Evolutionary conservation across 1,140 invertebrate species (phyloP), one percentile per base, ranked within the genome.

Genomic region (Drosophila virilis): DNA sequence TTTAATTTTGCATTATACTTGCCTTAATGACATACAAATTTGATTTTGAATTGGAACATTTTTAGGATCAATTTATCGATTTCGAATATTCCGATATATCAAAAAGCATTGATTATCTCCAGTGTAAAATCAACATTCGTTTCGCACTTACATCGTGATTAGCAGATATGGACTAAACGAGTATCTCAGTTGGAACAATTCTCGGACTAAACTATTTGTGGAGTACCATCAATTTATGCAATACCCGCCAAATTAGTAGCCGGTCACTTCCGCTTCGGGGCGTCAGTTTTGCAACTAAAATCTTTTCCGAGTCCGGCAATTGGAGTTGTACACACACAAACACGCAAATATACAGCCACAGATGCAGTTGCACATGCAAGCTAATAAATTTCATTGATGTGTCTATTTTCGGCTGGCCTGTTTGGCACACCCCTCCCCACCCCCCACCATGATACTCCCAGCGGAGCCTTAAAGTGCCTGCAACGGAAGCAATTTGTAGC

Each of bases 331-430:
- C n/a, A 74, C 67, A 61, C 40, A 78, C 37, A 64, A 43, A 65
- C 62, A 80, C 40, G 76, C 37, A 64, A 43, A 65, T 59, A 80
- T 38, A 57, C 32, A 57, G 45, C 35, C 12, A 4, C 66, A 79
- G 72, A 68, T 90, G 82, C 74, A 85, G 75, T 90, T 89, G 88
- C 78, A 91, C 88, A 91, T 91, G 88, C 88, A 84, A 91, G 78
- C 88, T 91, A 88, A 91, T 91, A 91, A 91, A 91, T 91, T 91
- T 91, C 68, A 91, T 91, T 91, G 88, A 91, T 91, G 88, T 91
- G 83, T 91, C 88, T 91, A 91, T 91, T 91, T 90, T 91, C 52
- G 70, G 76, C 52, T 54, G 61, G 15, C 43, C 22, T 28, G 22
- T 28, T 28, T 28, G 22, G 4, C 22, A 17, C 17, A 1, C 0